phyloP scores from a whole-genome alignment of 1,140 invertebrate genomes.

The Pomacea maculata region DNA sequence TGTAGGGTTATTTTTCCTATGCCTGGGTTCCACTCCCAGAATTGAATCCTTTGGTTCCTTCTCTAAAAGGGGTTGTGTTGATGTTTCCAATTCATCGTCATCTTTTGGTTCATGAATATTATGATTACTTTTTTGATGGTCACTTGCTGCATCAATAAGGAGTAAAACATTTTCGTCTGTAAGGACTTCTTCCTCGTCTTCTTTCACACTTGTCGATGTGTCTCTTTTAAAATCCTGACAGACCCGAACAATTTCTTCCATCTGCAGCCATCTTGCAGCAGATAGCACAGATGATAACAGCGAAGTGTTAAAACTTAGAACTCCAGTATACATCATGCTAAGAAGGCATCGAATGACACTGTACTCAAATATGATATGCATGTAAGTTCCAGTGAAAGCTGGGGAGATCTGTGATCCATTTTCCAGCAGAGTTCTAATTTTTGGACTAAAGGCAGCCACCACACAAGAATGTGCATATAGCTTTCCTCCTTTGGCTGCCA shows the following conservation, averaged over 20 bases:
- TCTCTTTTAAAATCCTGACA: conserved; percentile 14
- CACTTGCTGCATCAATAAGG: neutral
- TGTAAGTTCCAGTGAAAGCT: neutral
- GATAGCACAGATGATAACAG: conserved; percentile 13
- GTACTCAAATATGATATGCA: neutral
- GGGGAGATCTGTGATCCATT: neutral
- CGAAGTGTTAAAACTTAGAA: conserved; percentile 6
- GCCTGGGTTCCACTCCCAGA: no score
- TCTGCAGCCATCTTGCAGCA: conserved; percentile 20
- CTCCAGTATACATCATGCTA: conserved; percentile 28
- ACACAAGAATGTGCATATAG: conserved; percentile 28
- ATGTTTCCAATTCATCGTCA: neutral
- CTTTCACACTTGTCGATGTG: neutral
- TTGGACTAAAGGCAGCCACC: conserved; percentile 30
- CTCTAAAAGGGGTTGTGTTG: no score
- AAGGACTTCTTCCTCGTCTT: neutral
- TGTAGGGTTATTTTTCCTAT: no score
- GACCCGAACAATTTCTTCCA: conserved; percentile 13
- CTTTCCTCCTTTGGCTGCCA: conserved; percentile 14
- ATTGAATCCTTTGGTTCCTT: no score
- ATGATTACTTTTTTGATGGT: neutral
- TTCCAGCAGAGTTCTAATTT: conserved; percentile 3
- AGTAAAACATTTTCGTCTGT: conserved; percentile 4
- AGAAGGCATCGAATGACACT: conserved; percentile 11
- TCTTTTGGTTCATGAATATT: neutral